phyloP scores from a whole-genome alignment of 2,888 invertebrate species.

The Drosophila nr. medialis region DNA sequence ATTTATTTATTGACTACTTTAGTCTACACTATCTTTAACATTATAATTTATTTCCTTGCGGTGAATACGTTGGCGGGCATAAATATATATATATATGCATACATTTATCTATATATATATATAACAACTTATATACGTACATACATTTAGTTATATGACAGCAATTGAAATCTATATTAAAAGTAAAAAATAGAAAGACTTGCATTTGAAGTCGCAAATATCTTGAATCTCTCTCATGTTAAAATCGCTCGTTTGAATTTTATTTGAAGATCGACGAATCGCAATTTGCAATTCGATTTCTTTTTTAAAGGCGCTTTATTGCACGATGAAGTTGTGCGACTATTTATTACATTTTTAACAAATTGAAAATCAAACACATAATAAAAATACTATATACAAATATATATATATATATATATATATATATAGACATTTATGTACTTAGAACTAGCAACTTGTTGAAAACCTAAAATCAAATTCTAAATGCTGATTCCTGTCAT shows the following conservation, averaged over 20 bases:
- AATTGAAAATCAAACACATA: conserved; percentile 70
- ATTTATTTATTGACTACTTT: conserved; percentile 75
- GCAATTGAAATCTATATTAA: conserved; percentile 11
- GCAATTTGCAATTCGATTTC: conserved; percentile 26
- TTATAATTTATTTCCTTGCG: conserved; percentile 61
- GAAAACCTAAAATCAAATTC: conserved; percentile 73
- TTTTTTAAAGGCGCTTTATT: conserved; percentile 48
- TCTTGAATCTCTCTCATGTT: conserved; percentile 49
- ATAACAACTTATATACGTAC: conserved; percentile 46
- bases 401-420: conserved; percentile 36
- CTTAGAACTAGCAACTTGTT: conserved; percentile 78
- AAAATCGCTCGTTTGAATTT: conserved; percentile 5
- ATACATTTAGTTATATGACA: conserved; percentile 27
- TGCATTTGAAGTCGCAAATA: conserved; percentile 48
- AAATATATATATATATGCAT: conserved; percentile 19
- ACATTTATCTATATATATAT: conserved; percentile 13
- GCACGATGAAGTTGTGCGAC: conserved; percentile 53
- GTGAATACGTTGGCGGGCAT: conserved; percentile 36
- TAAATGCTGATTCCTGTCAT: conserved; percentile 64
- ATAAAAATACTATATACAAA: conserved; percentile 44
- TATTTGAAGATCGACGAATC: conserved; percentile 20
- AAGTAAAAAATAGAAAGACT: conserved; percentile 34
- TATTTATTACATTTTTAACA: conserved; percentile 70
- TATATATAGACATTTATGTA: conserved; percentile 66
- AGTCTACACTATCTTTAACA: conserved; percentile 59